Conservation (phyloP, 2,888 invertebrate genomes). For the Lomographa bimaculata region DNA sequence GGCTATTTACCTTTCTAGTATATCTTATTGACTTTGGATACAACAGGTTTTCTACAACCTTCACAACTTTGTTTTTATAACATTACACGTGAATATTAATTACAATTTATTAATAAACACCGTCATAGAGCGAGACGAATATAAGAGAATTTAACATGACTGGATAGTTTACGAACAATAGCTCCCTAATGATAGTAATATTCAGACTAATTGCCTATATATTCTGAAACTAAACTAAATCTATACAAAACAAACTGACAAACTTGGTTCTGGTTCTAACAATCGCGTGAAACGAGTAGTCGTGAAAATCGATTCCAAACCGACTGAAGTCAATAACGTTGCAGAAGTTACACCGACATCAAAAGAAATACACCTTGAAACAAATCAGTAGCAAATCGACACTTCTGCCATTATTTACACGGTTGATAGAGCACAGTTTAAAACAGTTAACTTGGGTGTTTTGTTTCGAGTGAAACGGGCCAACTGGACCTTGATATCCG, state of each 20-base stretch:
- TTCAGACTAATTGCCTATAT: no score
- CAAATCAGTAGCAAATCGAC: conserved; percentile 19
- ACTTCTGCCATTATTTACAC: conserved; percentile 45
- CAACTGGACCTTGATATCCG: conserved; percentile 82
- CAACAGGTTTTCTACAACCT: conserved; percentile 1
- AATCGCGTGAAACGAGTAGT: no score
- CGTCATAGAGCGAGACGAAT: no score
- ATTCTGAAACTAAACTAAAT: no score
- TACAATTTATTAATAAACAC: no score
- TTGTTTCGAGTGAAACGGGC: conserved; percentile 73
- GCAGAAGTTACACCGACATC: not conserved
- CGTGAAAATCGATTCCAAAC: no score
- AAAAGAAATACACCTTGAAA: conserved; percentile 18
- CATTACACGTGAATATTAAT: not conserved
- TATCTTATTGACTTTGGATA: conserved; percentile 1
- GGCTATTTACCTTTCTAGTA: conserved; percentile 16
- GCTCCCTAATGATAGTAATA: no score
- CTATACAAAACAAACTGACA: no score
- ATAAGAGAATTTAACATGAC: no score
- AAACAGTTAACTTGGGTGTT: conserved; percentile 45
- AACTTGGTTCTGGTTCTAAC: no score
- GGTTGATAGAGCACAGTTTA: conserved; percentile 45
- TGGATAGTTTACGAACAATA: no score
- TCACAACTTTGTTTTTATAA: not conserved
- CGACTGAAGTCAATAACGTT: no score